Conservation (phyloP, 1,140 invertebrate genomes). For the Diachasmimorpha longicaudata region DNA sequence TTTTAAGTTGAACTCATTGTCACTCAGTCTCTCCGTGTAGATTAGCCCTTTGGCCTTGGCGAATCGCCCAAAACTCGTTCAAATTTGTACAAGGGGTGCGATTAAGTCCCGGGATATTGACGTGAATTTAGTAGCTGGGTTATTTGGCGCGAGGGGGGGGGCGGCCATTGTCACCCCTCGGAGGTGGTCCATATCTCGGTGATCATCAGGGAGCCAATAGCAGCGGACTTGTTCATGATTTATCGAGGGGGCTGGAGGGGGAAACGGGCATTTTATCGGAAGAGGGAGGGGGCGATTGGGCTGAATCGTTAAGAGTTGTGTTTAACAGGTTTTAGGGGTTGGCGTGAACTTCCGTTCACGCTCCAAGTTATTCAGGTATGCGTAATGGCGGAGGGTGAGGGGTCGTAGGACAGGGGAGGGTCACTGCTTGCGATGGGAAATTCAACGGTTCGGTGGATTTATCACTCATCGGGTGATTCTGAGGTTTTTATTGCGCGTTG, state of each 20-base stretch:
- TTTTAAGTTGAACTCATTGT: conserved; percentile 3
- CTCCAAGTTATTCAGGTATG: background rate
- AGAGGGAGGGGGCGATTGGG: background rate
- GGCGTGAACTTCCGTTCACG: background rate
- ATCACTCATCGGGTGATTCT: background rate
- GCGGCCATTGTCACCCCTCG: background rate
- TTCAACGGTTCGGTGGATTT: background rate
- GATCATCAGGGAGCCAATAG: background rate
- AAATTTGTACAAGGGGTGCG: background rate
- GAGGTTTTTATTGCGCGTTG: background rate
- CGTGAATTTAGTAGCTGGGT: background rate
- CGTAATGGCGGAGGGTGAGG: background rate
- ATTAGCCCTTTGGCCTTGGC: background rate
- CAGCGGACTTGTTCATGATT: background rate
- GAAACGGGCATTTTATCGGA: background rate
- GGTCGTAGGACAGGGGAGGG: too few relatives aligned
- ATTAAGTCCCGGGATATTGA: background rate
- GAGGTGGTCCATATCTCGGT: background rate
- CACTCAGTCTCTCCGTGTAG: background rate
- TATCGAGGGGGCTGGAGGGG: too few relatives aligned
- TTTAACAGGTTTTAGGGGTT: background rate
- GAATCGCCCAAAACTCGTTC: background rate
- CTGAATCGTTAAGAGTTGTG: background rate
- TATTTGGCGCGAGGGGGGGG: too few relatives aligned
- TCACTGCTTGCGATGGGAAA: background rate